These are phyloP conservation scores for Garrulus glandarius DNA, from an alignment of 2,797 vertebrate genomes.

Conservation along the genomic window DNA sequence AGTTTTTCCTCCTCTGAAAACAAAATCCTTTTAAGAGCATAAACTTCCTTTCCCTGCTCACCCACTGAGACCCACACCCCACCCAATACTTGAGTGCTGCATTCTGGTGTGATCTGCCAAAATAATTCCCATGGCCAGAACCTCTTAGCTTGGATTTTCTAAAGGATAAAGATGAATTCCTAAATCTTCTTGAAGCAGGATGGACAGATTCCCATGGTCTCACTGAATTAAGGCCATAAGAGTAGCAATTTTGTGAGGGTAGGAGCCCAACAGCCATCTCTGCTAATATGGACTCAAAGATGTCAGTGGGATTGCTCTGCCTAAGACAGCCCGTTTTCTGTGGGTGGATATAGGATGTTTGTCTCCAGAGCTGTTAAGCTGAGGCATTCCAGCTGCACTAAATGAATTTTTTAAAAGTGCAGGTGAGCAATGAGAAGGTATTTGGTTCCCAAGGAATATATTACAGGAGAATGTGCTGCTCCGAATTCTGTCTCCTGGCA, in stretches of 20 bases:
- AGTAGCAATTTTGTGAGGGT: background rate
- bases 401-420: background rate
- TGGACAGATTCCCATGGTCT: background rate
- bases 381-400: background rate
- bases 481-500: background rate
- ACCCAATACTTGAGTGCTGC: background rate
- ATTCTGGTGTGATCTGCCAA: background rate
- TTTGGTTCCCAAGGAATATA: background rate
- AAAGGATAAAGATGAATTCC: background rate
- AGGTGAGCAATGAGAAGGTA: background rate
- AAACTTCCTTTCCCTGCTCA: background rate
- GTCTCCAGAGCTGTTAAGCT: background rate
- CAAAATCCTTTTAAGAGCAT: background rate
- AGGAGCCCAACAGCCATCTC: background rate
- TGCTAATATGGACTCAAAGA: background rate
- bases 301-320: background rate
- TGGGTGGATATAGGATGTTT: background rate
- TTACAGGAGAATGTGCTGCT: background rate
- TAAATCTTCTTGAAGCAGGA: background rate
- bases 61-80: accelerated
- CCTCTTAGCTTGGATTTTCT: background rate
- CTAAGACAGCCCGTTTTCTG: background rate
- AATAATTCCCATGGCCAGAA: background rate
- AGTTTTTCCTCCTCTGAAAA: background rate
- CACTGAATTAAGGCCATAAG: background rate